Evolutionary conservation across 2,888 invertebrate genomes (phyloP), one percentile per base, ranked within the genome.

Genomic region (Brachylomia viminalis): DNA sequence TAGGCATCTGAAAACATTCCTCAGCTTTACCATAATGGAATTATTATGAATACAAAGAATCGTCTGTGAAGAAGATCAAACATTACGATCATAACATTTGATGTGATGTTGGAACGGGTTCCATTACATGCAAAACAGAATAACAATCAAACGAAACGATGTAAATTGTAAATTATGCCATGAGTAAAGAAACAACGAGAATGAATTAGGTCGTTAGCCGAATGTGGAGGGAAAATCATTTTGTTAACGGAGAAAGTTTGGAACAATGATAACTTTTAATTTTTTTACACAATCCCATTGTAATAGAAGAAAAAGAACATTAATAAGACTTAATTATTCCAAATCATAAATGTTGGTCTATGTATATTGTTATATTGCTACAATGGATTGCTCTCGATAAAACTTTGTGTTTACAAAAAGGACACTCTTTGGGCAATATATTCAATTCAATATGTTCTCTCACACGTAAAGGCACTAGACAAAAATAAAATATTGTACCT

Each of bases 361-460:
- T 15, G 17, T 45, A 27, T 38, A 2, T 45, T 58, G 20, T 49
- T 38, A 23, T n/a, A 61, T n/a, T 23, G 17, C 33, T 27, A 42
- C 38, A 59, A 69, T 49, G 15, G 11, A 77, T 49, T 33, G 30
- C 77, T 49, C 23, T 52, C 30, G 7, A 77, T 66, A 66, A 45
- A 54, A 77, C 11, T 47, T 64, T 30, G 33, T 47, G 23, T 8
- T 20, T 10, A 45, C 27, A 27, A 65, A 52, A 61, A 77, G 8
- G 15, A 49, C 52, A 59, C 52, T 58, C 52, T 64, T 82, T 82
- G 10, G 61, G 54, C 42, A 65, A 82, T 76, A 76, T 54, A 76
- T 69, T 82, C 56, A 30, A 59, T 80, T 65, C 69, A 65, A 82
- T 61, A 69, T 75, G 54, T 74, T 75, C 49, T 27, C 49, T 69